These are phyloP conservation scores for Aix galericulata DNA, from an alignment of 2,113 vertebrate genomes.

Conservation along the genomic window DNA sequence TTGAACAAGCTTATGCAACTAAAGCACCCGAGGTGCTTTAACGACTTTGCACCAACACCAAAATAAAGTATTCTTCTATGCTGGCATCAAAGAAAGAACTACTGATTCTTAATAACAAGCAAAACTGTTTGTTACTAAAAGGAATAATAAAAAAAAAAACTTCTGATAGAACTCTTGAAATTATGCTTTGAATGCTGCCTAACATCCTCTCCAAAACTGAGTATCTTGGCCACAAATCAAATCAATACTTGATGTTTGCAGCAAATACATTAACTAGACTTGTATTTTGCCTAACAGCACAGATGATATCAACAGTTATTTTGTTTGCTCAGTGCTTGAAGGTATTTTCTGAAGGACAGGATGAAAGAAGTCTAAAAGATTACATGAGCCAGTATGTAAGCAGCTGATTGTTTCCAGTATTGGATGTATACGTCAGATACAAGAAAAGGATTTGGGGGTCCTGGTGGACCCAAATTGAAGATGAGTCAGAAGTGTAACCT, in stretches of 20 bases:
- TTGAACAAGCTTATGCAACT: conserved; percentile 34
- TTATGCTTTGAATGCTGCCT: not conserved
- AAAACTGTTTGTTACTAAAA: not conserved
- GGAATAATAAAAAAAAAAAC: too few relatives aligned
- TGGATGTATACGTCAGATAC: not conserved
- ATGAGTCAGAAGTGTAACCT: not conserved
- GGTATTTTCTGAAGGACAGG: not conserved
- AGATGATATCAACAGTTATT: not conserved
- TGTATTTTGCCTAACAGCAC: not conserved
- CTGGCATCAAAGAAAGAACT: conserved; percentile 8
- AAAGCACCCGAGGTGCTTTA: conserved; percentile 21
- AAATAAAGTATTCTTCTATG: conserved; percentile 15
- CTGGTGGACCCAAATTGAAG: not conserved
- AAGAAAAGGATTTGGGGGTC: not conserved
- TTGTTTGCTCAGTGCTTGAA: not conserved
- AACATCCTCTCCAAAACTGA: not conserved
- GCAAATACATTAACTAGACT: not conserved
- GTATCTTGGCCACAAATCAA: not conserved
- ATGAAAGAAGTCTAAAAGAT: not conserved
- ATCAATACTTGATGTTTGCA: not conserved
- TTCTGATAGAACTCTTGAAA: conserved; percentile 4
- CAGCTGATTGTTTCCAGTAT: not conserved
- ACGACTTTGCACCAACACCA: conserved; percentile 8
- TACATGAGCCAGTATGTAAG: not conserved
- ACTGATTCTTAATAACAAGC: not conserved